Evolutionary conservation across 1,140 invertebrate genomes (phyloP).

Genomic region (Phocides pigmalion): DNA sequence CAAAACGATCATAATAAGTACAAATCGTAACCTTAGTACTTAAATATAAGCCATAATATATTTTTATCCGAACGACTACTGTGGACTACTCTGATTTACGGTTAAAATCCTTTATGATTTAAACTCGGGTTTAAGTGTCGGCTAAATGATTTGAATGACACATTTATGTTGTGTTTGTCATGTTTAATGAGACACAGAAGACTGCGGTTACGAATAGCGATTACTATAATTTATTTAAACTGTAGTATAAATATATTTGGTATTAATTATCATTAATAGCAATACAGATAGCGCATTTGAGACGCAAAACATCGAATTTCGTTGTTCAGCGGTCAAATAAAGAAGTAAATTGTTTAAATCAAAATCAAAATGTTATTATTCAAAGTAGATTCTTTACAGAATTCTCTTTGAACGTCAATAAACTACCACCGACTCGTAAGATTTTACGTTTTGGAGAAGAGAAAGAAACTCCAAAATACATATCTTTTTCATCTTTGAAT

Average conservation of each 20-base stretch:
- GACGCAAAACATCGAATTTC: no score
- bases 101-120: constrained; percentile 24
- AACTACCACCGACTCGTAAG: no score
- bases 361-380: no score
- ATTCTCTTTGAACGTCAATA: no score
- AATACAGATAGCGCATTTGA: no score
- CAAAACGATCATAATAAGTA: not conserved
- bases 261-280: not conserved
- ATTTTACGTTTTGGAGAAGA: no score
- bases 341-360: no score
- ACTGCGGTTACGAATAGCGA: not conserved
- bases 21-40: not conserved
- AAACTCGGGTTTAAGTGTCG: constrained; percentile 33
- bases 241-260: not conserved
- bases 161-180: constrained; percentile 39
- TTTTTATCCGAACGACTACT: constrained; percentile 20
- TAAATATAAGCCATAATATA: constrained; percentile 10
- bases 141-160: constrained; percentile 43
- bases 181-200: constrained; percentile 12
- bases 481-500: no score
- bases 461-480: no score
- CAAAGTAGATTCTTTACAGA: no score
- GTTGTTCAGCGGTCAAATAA: no score
- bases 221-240: not conserved
- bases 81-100: constrained; percentile 15